Evolutionary conservation across 2,797 vertebrate genomes (phyloP), one percentile per base, ranked within the genome.

Genomic region (Sebastes minor): DNA sequence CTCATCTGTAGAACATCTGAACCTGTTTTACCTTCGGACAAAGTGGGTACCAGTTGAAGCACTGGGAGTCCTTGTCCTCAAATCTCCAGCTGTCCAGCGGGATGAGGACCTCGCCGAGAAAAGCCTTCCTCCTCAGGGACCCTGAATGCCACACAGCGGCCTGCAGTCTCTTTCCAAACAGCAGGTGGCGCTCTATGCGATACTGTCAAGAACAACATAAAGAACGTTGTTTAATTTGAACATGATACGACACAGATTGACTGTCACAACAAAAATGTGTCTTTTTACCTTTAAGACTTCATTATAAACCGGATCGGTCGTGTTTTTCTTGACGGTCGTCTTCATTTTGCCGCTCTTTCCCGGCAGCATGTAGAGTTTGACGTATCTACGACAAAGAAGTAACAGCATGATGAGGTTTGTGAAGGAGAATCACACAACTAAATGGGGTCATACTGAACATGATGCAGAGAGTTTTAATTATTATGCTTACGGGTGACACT

Each of bases 71-170:
- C 25, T 80, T 81, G 59, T 97, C 96, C 49, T 96, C 85, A 1
- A 96, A 97, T 77, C 94, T 92, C 96, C 96, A 97, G 0, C 87
- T 86, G 18, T 96, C 95, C 91, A 99, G 92, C 0, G 96, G 94
- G 76, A 99, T 71, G 3, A 95, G 82, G 23, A 97, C 96, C 86
- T 98, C 96, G 8, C 98, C 98, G 5, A 99, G 92, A 77, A 97
- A 98, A 30, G 95, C 95, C 46, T 96, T 96, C 74, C 91, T 92
- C 74, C 88, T 94, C 66, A 99, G 94, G 0, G 92, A 87, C 62
- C 95, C 95, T n/a, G 95, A 91, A 35, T 98, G 97, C 98, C 97
- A 99, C 91, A 98, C 97, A 0, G 97, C 95, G 14, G 96, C 94
- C 85, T 97, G 96, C 81, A 98, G 95, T 20, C 91, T 93, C 76